Base-by-base conservation (phyloP, 2,797 vertebrate genomes). In the Scolopax rusticola region DNA sequence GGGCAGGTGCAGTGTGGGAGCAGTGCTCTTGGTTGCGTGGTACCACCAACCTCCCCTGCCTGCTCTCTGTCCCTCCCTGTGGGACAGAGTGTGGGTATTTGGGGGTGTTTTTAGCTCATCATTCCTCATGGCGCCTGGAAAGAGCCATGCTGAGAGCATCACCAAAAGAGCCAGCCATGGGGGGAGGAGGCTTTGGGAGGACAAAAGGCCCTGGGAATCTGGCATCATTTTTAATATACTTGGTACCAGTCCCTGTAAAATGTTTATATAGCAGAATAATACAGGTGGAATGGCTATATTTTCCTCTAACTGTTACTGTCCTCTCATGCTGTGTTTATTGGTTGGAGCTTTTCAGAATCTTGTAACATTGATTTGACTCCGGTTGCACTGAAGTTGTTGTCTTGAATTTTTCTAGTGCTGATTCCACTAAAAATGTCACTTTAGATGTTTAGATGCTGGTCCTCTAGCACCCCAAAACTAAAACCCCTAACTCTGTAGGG, bases 201-300 rank as follows among this genome's bases (percentile, higher is more conserved):
- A 92, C 74, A 92, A 93, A 89, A 40, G 33, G 75, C 54, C 71
- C 71, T 94, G 94, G 81, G 88, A 96, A 96, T 53, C 64, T 95
- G 88, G 84, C 86, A 89, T 83, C 0, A 56, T 81, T 95, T 90
- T 91, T 90, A 84, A 96, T 87, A 76, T 74, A 67, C 50, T 92
- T 90, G 84, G 87, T 95, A 82, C 60, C 30, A 83, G 83, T 27
- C 74, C 90, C 68, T 91, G 61, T 78, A 53, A 69, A 84, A 90
- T 84, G 24, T 95, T 96, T 89, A 38, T 85, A 45, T 11, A 91
- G 56, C 54, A 89, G 60, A 91, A 70, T 78, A 76, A 57, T 68
- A 59, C 75, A 96, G 91, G 88, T 93, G 63, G 23, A 65, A 40
- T 0, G 2, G 76, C 67, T 81, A 28, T 56, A 33, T 51, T 67